Base-by-base conservation (phyloP, 2,797 vertebrate genomes). In the Sylvilagus floridanus region DNA sequence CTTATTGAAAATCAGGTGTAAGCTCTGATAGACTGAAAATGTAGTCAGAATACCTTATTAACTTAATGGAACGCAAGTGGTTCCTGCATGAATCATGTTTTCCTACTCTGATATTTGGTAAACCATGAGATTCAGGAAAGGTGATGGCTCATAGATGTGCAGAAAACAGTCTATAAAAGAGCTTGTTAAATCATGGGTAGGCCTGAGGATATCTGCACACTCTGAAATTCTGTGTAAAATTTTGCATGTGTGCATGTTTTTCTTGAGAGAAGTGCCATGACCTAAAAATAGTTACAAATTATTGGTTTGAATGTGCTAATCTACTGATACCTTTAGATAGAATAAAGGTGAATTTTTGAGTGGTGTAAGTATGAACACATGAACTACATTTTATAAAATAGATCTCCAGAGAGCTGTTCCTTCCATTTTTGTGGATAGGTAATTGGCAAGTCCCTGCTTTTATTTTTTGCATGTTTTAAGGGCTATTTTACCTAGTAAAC, bases 201-300 rank as follows among this genome's bases (percentile, higher is more conserved):
- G 30, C 65, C 37, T 91, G 32, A 63, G 35, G 9, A 63, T 73
- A 54, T 68, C 11, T 88, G 24, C 78, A 47, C 69, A 78, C 65
- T 91, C 19, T 47, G 57, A 91, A 86, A 72, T 96, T 77, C 60
- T 93, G 30, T n/a, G 22, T 63, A 76, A 65, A 76, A 62, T 63
- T 85, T 50, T 94, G 42, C 4, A 10, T 84, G 4, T 57, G 28
- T 62, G 8, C 26, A 14, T 3, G 16, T 82, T 87, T 93, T 78
- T 73, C 60, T 86, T 78, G 83, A 78, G 37, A 60, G 54, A 90
- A 12, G 11, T 88, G 28, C 37, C 22, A 9, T 57, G 9, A 73
- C 54, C 42, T 69, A 28, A 85, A 81, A 92, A 71, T 50, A 71
- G 16, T 90, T 79, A 73, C 21, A 22, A 62, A 24, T 82, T 69